phyloP scores from a whole-genome alignment of 92 coral and sea anemone species.

The Hydrozoanthus gracilis region DNA sequence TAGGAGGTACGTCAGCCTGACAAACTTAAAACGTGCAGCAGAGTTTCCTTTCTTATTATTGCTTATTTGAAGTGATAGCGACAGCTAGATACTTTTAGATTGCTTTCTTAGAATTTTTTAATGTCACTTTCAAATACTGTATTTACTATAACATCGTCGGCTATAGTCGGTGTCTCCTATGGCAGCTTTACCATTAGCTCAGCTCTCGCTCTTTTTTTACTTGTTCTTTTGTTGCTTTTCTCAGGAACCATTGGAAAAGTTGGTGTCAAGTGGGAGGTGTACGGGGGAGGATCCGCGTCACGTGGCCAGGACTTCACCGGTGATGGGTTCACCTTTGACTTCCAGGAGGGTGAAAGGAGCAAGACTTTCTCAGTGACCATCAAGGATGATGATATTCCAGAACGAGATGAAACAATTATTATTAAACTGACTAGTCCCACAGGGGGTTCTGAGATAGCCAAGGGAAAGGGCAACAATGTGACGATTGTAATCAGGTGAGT shows the following conservation, averaged over 20 bases:
- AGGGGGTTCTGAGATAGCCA: constrained; percentile 80
- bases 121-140: too few species aligned
- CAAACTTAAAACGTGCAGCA: not conserved
- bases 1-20: constrained; percentile 68
- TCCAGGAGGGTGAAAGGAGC: constrained; percentile 68
- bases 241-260: constrained; percentile 84
- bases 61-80: too few species aligned
- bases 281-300: constrained; percentile 64
- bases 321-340: constrained; percentile 55
- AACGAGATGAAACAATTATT: constrained; percentile 79
- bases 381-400: constrained; percentile 77
- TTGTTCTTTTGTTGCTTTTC: too few species aligned
- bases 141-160: too few species aligned
- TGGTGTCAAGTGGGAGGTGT: constrained; percentile 58
- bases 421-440: constrained; percentile 85
- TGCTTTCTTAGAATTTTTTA: too few species aligned
- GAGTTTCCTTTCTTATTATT: not conserved
- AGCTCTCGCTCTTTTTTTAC: too few species aligned
- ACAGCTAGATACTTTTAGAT: too few species aligned
- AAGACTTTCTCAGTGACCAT: constrained; percentile 58
- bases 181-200: too few species aligned
- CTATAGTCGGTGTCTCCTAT: too few species aligned
- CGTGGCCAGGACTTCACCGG: constrained; percentile 66
- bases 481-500: constrained; percentile 75
- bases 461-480: constrained; percentile 80